Conservation (phyloP, 2,113 vertebrate species). For the Equus quagga region DNA sequence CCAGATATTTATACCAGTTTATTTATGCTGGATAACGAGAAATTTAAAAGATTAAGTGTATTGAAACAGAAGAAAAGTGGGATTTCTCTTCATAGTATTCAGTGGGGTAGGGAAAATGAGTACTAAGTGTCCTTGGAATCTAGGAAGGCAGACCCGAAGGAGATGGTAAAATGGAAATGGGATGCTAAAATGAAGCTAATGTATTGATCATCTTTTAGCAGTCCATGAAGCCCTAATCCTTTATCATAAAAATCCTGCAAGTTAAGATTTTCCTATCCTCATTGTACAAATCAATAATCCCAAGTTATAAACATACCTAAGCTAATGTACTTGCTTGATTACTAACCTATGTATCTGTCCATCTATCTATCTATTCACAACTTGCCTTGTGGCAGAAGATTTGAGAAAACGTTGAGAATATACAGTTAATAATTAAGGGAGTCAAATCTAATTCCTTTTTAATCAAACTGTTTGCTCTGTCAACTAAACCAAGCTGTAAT, state of each 20-base stretch:
- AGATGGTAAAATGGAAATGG: background rate
- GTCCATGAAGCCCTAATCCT: background rate
- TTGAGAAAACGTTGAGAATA: background rate
- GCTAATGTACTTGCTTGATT: background rate
- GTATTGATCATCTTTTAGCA: background rate
- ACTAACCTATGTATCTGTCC: background rate
- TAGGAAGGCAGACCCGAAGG: background rate
- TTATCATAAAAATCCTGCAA: background rate
- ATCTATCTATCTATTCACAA: background rate
- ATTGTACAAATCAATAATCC: background rate
- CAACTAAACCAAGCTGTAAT: background rate
- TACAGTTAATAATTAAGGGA: background rate
- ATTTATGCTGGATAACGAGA: background rate
- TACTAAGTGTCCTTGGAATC: background rate
- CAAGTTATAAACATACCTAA: background rate
- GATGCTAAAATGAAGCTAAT: background rate
- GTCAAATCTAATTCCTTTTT: background rate
- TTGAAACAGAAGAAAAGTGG: background rate
- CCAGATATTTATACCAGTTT: background rate
- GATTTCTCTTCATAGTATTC: background rate
- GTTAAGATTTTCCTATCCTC: background rate
- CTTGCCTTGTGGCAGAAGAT: background rate
- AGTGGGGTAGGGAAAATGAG: background rate
- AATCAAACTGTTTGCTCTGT: background rate
- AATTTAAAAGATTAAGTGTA: background rate